These are phyloP conservation scores for Eupithecia subumbrata DNA, from an alignment of 2,888 invertebrate species.

Conservation along the genomic window DNA sequence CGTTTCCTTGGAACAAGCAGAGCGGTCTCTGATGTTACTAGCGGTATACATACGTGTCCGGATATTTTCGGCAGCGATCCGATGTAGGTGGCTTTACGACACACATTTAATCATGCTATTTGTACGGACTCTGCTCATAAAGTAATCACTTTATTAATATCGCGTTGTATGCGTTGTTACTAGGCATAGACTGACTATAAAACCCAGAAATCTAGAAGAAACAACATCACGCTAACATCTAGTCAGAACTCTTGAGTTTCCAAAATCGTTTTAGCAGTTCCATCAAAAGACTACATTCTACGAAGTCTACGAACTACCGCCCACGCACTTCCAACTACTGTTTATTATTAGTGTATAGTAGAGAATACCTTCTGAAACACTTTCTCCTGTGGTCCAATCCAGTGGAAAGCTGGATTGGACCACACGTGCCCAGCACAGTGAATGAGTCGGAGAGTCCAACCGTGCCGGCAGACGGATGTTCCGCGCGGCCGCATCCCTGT, in stretches of 20 bases:
- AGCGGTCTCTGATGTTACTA: slow-evolving; percentile 50
- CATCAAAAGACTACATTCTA: neutral
- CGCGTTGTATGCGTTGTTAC: slow-evolving; percentile 29
- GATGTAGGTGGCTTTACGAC: slow-evolving; percentile 60
- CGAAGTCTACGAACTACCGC: neutral
- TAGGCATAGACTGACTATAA: slow-evolving; percentile 11
- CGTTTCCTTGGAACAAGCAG: slow-evolving; percentile 54
- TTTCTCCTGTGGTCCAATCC: slow-evolving; percentile 43
- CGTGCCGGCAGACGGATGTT: slow-evolving; percentile 43
- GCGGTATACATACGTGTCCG: slow-evolving; percentile 50
- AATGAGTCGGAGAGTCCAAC: slow-evolving; percentile 33
- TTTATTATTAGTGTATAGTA: neutral
- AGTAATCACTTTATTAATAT: slow-evolving; percentile 49
- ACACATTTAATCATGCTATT: slow-evolving; percentile 52
- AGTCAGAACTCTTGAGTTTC: neutral
- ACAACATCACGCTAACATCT: neutral
- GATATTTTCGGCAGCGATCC: slow-evolving; percentile 60
- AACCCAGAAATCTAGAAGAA: neutral
- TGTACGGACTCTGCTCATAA: slow-evolving; percentile 47
- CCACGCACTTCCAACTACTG: neutral
- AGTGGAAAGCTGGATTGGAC: slow-evolving; percentile 41
- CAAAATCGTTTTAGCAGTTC: neutral
- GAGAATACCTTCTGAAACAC: slow-evolving; percentile 3
- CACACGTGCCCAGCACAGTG: slow-evolving; percentile 56
- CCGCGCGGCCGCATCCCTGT: slow-evolving; percentile 39